phyloP scores from a whole-genome alignment of 2,113 vertebrate species.

The Nyctibius bracteatus region DNA sequence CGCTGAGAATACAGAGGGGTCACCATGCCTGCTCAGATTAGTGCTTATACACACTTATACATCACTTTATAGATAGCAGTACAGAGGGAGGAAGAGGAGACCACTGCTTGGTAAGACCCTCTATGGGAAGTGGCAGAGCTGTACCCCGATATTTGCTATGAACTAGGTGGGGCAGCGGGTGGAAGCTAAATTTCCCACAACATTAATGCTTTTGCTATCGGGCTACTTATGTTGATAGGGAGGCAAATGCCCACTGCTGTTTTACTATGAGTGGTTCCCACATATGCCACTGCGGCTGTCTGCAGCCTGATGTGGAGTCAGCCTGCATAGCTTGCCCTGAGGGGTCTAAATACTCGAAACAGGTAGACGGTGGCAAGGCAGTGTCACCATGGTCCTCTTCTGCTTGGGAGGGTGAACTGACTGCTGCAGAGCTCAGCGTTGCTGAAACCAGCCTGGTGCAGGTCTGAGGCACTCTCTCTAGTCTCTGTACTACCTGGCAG shows the following conservation, averaged over 20 bases:
- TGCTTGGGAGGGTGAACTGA: background rate
- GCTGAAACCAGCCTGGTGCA: background rate
- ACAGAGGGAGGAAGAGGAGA: background rate
- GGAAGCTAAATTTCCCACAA: background rate
- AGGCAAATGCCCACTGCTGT: background rate
- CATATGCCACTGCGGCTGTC: accelerated
- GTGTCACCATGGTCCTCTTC: background rate
- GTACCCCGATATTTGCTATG: background rate
- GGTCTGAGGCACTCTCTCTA: background rate
- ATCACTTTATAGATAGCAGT: background rate
- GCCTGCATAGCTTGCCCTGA: background rate
- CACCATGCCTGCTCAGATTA: background rate
- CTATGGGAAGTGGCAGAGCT: background rate
- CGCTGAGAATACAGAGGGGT: background rate
- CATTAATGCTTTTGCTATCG: background rate
- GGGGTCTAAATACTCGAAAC: background rate
- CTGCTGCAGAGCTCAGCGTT: background rate
- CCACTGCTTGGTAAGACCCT: background rate
- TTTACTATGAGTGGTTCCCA: background rate
- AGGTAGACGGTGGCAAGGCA: background rate
- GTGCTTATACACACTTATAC: background rate
- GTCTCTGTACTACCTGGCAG: background rate
- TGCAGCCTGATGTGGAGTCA: background rate
- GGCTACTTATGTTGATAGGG: background rate
- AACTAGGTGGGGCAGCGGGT: background rate